Base-by-base conservation (phyloP, 1,140 invertebrate genomes). In the Apis cerana region DNA sequence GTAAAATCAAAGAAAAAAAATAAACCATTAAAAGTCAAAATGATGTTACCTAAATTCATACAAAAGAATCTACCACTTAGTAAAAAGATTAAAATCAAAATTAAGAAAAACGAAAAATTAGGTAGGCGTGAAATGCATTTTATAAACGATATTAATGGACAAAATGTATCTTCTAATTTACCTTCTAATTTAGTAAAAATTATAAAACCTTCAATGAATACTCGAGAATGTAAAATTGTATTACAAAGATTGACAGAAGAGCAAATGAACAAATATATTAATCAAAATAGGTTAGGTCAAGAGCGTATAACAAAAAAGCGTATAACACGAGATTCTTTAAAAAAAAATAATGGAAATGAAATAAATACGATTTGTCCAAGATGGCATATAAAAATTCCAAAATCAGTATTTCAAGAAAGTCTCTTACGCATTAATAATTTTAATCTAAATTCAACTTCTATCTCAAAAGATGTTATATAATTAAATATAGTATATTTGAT, bases 321-420 rank as follows among this genome's bases (percentile, higher is more conserved):
- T 5, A n/a, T 15, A n/a, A 11, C 17, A 0, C 17, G 8, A 2
- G 1, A 50, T 15, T 17, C 11, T 10, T 7, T 2, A 0, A 2
- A 23, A 13, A 17, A 65, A 17, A 13, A 7, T 1, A 50, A 27
- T 2, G 12, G 17, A 50, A 70, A 15, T 15, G 0, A 19, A 48
- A 21, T 23, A 21, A 17, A 0, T 12, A 17, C 9, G 0, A 13
- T 19, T 11, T 21, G 1, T 12, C 50, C 61, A 15, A 75, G 27
- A 27, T 81, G 79, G 79, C 71, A 67, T 7, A 81, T 75, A 23
- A 75, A 65, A 12, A 81, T 81, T 27, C 79, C 79, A 17, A 81
- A 4, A 33, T 56, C 79, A 0, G 9, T 81, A 33, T 75, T 75
- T 1, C 52, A 80, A 50, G 70, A 80, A 21, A 75, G 52, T 27